phyloP scores from a whole-genome alignment of 2,888 invertebrate species.

The Drosophila siamana region DNA sequence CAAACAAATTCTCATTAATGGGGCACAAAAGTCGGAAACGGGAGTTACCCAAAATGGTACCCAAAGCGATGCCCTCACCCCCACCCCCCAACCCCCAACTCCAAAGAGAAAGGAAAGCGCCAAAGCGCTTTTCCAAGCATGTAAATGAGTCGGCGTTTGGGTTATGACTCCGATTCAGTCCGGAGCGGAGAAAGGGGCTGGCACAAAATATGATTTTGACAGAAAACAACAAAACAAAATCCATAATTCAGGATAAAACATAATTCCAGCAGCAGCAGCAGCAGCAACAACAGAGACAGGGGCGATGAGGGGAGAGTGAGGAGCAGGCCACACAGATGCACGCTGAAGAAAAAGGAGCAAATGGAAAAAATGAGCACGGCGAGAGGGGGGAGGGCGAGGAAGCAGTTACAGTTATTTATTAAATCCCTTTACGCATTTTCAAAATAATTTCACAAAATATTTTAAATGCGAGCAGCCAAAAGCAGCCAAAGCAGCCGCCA shows the following conservation, averaged over 20 bases:
- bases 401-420: slow-evolving; percentile 84
- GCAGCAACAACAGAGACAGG: slow-evolving; percentile 13
- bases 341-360: slow-evolving; percentile 54
- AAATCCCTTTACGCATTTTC: slow-evolving; percentile 84
- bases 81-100: background rate
- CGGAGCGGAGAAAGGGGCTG: slow-evolving; percentile 30
- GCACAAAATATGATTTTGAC: slow-evolving; percentile 84
- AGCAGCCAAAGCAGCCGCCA: slow-evolving; percentile 5
- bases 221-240: slow-evolving; percentile 84
- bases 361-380: slow-evolving; percentile 26
- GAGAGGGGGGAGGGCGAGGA: slow-evolving; percentile 7
- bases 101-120: slow-evolving; percentile 39
- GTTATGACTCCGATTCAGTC: slow-evolving; percentile 30
- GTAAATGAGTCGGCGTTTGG: slow-evolving; percentile 77
- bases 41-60: slow-evolving; percentile 61
- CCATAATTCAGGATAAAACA: slow-evolving; percentile 84
- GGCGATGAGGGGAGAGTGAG: background rate
- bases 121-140: slow-evolving; percentile 65
- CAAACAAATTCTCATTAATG: slow-evolving; percentile 84
- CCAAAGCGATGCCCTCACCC: slow-evolving; percentile 49
- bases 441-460: slow-evolving; percentile 83
- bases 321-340: slow-evolving; percentile 70
- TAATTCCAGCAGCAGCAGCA: slow-evolving; percentile 73
- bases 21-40: slow-evolving; percentile 51
- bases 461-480: slow-evolving; percentile 66